These are phyloP conservation scores for Tholera decimalis DNA, from an alignment of 2,888 invertebrate species.

Conservation along the genomic window DNA sequence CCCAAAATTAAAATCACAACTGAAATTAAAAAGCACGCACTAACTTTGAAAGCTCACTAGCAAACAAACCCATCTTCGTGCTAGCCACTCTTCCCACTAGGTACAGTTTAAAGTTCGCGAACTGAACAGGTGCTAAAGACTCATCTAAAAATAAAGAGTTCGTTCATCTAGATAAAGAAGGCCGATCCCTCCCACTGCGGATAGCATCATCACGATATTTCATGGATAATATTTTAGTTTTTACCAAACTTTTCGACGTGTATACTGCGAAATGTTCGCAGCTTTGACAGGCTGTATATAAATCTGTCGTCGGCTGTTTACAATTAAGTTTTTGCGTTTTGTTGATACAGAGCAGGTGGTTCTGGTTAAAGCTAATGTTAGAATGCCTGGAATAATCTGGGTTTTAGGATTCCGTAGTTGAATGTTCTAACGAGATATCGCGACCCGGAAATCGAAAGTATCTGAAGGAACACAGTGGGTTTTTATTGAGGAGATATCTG, in stretches of 20 bases:
- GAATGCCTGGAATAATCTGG: slow-evolving; percentile 47
- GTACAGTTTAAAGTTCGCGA: slow-evolving; percentile 75
- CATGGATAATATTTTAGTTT: slow-evolving; percentile 53
- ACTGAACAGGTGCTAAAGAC: slow-evolving; percentile 80
- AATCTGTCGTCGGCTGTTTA: slow-evolving; percentile 88
- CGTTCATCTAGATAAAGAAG: slow-evolving; percentile 81
- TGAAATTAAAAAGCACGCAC: slow-evolving; percentile 1
- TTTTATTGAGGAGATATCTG: too few relatives aligned
- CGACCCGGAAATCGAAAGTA: too few relatives aligned
- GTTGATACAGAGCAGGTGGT: slow-evolving; percentile 69
- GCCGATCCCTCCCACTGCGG: slow-evolving; percentile 69
- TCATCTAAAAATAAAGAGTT: slow-evolving; percentile 86
- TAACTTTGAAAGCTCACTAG: neutral
- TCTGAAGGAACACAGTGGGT: too few relatives aligned
- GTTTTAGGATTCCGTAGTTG: slow-evolving; percentile 40
- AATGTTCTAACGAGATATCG: too few relatives aligned
- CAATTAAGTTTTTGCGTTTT: slow-evolving; percentile 79
- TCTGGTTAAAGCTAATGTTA: slow-evolving; percentile 50
- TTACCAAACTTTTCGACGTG: slow-evolving; percentile 47
- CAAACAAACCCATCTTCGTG: slow-evolving; percentile 11
- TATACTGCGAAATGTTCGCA: slow-evolving; percentile 45
- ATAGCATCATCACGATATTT: slow-evolving; percentile 53
- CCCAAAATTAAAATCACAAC: slow-evolving; percentile 8
- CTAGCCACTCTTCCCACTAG: slow-evolving; percentile 39
- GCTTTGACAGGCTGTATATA: slow-evolving; percentile 76